These are phyloP conservation scores for Nannospalax galili DNA, from an alignment of 2,113 vertebrate genomes.

Conservation along the genomic window DNA sequence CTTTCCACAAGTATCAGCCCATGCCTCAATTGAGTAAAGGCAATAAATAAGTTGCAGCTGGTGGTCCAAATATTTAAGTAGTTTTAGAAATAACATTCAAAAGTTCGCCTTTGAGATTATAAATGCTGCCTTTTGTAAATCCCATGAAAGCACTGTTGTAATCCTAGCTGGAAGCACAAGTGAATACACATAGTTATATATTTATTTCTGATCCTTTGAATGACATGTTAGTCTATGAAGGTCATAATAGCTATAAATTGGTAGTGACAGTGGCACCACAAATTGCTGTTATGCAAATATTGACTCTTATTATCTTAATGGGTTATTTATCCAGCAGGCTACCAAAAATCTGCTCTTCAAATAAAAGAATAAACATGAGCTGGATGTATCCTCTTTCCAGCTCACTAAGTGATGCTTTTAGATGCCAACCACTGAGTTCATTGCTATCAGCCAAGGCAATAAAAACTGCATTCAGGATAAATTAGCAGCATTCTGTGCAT, in stretches of 20 bases:
- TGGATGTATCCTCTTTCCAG: background rate
- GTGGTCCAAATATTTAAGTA: background rate
- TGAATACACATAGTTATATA: background rate
- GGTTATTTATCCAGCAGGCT: conserved; percentile 11
- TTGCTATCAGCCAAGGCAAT: background rate
- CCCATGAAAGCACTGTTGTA: background rate
- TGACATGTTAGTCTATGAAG: conserved; percentile 25
- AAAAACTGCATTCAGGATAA: conserved; percentile 45
- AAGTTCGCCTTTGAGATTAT: background rate
- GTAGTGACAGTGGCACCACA: background rate
- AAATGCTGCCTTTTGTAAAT: background rate
- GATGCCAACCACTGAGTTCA: background rate
- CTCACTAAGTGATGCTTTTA: conserved; percentile 12
- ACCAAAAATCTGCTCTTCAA: background rate
- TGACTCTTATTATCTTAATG: conserved; percentile 11
- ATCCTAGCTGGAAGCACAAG: background rate
- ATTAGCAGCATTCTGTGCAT: background rate
- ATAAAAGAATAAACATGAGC: conserved; percentile 45
- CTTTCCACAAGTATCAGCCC: background rate
- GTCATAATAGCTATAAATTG: background rate
- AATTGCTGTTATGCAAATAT: background rate
- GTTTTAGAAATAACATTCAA: background rate
- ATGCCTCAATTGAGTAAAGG: background rate
- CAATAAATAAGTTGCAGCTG: background rate
- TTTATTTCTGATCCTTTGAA: background rate